Evolutionary conservation across 1,140 invertebrate genomes (phyloP), one percentile per base, ranked within the genome.

Genomic region (Drosophila insularis): DNA sequence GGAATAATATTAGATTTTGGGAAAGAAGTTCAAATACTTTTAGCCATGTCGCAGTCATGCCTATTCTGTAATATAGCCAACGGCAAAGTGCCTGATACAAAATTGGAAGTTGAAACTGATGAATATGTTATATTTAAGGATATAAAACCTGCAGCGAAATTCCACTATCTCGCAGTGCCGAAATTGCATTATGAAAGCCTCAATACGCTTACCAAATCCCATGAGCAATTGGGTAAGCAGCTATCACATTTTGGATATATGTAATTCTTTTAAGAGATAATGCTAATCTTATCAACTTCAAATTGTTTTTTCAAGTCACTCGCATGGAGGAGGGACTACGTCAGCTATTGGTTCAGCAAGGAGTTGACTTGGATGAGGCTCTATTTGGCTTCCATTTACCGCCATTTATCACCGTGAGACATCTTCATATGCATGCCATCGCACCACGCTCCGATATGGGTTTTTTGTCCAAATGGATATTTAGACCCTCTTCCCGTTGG

Each of bases 341-440:
- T 8, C 21, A 59, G 4, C 80, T 85, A 19, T 67, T 81, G 2
- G 50, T 8, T 14, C 58, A 63, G 31, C 92, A 94, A 68, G 92
- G 92, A 31, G 91, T 94, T 13, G 87, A 94, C 64, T 10, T 19
- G 3, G 60, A 92, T 3, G 94, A 95, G 80, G 93, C 93, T 3
- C 94, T 96, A 46, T 94, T 96, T 55, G 98, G 98, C 1, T 98
- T 98, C 91, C 97, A 98, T 89, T 96, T 96, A 95, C 97, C 98
- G 19, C 98, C 98, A 0, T 98, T 98, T 91, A 95, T 96, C 56
- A 95, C 95, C 6, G 94, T 99, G 0, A 91, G 93, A 58, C 98
- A 99, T 92, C 93, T 98, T 2, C 97, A 98, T 92, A 92, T 99
- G 37, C 98, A 99, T 79, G 94, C 95, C 0, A 98, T 99, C 68